These are phyloP conservation scores for Gastracanthus pulcherrimus DNA, from an alignment of 2,888 invertebrate genomes.

Conservation along the genomic window DNA sequence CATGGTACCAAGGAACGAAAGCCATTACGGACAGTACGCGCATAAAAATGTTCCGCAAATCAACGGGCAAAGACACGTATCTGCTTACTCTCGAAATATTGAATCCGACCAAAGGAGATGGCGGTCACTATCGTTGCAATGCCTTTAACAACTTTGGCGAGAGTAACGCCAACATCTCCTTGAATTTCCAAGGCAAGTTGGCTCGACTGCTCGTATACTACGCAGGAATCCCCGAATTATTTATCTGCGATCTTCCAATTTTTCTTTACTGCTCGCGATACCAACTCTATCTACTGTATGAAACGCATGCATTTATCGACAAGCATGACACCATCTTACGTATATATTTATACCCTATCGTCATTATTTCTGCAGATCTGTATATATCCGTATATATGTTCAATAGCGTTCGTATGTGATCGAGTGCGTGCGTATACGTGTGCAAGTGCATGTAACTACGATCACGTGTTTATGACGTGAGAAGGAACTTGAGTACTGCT, in stretches of 20 bases:
- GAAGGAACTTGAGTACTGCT: no score
- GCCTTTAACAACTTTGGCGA: slow-evolving; percentile 99
- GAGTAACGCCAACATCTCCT: slow-evolving; percentile 99
- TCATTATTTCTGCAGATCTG: no score
- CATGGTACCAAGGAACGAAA: slow-evolving; percentile 95
- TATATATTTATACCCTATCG: slow-evolving; percentile 3
- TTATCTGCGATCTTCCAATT: not conserved
- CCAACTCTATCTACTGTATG: not conserved
- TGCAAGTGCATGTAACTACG: no score
- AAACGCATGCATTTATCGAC: slow-evolving; percentile 39
- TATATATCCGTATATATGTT: not conserved
- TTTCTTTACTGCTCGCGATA: not conserved
- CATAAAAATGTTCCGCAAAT: slow-evolving; percentile 94
- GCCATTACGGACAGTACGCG: slow-evolving; percentile 90
- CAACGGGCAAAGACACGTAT: slow-evolving; percentile 93
- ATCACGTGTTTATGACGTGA: no score
- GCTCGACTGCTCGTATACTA: not conserved
- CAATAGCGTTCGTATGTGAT: not conserved
- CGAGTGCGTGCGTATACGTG: not conserved
- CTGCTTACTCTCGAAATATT: slow-evolving; percentile 94
- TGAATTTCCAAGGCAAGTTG: slow-evolving; percentile 97
- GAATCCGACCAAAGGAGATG: slow-evolving; percentile 97
- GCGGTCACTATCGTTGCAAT: slow-evolving; percentile 99
- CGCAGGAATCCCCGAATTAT: not conserved
- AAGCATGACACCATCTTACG: slow-evolving; percentile 21